Base-by-base conservation (phyloP, 2,797 vertebrate genomes). In the Squalus acanthias region DNA sequence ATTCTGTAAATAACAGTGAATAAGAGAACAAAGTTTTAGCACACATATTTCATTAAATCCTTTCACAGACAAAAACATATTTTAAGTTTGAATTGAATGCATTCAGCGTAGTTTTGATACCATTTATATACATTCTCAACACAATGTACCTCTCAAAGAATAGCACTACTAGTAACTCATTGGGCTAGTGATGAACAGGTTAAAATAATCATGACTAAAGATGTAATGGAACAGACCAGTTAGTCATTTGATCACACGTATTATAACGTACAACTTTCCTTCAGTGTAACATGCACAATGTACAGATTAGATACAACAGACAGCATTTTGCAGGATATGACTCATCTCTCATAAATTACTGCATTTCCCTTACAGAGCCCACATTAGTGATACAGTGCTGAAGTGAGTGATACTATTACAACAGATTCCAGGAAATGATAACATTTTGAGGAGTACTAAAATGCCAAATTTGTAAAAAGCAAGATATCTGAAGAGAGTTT, bases 261-360 rank as follows among this genome's bases (percentile, higher is more conserved):
- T 57, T 60, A 60, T 53, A 74, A 57, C 29, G 53, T n/a, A 76
- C 24, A 46, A 70, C 94, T 29, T 70, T 76, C 70, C 94, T 72
- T 72, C 22, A 95, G 29, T 33, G 70, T 95, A 33, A 57, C 46
- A 17, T 33, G 13, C 69, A 50, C 12, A 33, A 72, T 17, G 69
- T 72, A 72, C 69, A 95, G 69, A 95, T 53, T 74, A 76, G 26
- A 57, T 57, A 95, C 13, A 29, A 76, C 10, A 95, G 50, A 26
- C 91, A 67, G n/a, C 91, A 67, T 22, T 69, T 69, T 69, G 94
- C 94, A 95, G 94, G 94, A 95, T 95, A 95, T 95, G 94, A 95
- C 69, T 95, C 94, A 76, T 72, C 46, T 95, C 70, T 93, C 91
- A 67, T 93, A 74, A 95, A 76, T n/a, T 92, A 63, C 60, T 95